Evolutionary conservation across 2,797 vertebrate genomes (phyloP).

Genomic region (Sebastes oblongus): DNA sequence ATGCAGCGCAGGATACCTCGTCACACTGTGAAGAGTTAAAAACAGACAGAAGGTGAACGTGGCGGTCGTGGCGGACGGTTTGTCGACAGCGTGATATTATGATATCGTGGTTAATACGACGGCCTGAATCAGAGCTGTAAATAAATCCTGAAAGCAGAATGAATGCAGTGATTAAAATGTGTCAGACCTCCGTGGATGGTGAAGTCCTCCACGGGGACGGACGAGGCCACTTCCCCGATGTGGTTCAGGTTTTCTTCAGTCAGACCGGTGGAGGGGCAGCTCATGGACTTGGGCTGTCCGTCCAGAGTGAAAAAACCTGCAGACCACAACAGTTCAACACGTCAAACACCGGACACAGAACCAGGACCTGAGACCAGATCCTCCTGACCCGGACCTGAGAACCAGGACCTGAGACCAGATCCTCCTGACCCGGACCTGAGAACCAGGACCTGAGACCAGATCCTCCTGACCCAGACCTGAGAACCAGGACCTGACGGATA

Average conservation of each 20-base stretch:
- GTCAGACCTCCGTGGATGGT: conserved; percentile 90
- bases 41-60: no score
- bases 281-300: conserved; percentile 93
- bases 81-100: no score
- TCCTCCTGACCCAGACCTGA: no score
- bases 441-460: no score
- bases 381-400: neutral
- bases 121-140: no score
- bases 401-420: neutral
- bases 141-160: neutral
- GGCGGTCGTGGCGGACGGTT: no score
- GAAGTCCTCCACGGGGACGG: conserved; percentile 94
- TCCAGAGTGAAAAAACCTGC: conserved; percentile 95
- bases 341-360: conserved; percentile 25
- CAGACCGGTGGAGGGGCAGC: conserved; percentile 90
- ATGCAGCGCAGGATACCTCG: no score
- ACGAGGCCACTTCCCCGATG: conserved; percentile 91
- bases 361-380: neutral
- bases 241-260: conserved; percentile 86
- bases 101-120: no score
- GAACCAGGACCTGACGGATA: no score
- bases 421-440: neutral
- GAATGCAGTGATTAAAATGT: neutral
- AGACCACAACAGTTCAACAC: conserved; percentile 47
- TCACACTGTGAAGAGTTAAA: no score